These are phyloP conservation scores for Metalampra italica DNA, from an alignment of 2,888 invertebrate genomes.

Conservation along the genomic window DNA sequence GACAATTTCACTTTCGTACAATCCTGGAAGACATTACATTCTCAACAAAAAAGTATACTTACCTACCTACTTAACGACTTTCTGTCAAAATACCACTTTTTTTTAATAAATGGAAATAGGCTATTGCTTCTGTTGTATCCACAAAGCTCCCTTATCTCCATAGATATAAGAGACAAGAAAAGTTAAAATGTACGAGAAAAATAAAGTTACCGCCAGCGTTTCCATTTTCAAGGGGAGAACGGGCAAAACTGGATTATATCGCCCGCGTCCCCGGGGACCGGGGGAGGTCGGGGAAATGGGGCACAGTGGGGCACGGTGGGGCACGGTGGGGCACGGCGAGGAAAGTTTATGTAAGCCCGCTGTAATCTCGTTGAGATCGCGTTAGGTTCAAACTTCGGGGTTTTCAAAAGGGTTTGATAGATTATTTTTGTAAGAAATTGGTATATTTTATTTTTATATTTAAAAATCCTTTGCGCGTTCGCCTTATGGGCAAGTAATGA, in stretches of 20 bases:
- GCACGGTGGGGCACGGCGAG: neutral
- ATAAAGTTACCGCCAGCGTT: slow-evolving; percentile 22
- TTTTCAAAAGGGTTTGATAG: neutral
- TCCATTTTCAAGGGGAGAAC: slow-evolving; percentile 46
- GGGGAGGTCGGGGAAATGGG: neutral
- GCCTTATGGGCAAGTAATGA: too few species aligned
- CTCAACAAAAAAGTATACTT: neutral
- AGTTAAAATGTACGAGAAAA: neutral
- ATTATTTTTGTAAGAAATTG: neutral
- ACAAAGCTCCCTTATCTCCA: neutral
- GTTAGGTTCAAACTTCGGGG: too few species aligned
- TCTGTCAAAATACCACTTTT: neutral
- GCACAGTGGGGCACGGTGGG: neutral
- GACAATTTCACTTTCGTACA: too few species aligned
- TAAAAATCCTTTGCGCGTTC: too few species aligned
- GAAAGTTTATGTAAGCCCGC: neutral
- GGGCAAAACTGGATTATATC: slow-evolving; percentile 66
- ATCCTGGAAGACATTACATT: too few species aligned
- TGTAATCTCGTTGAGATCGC: neutral
- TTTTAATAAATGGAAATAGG: too few species aligned
- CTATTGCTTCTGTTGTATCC: neutral
- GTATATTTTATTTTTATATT: neutral
- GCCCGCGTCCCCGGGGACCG: slow-evolving; percentile 29
- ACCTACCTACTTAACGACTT: neutral
- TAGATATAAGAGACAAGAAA: neutral